Evolutionary conservation across 1,140 invertebrate species (phyloP).

Genomic region (Philopotamus ludificatus): DNA sequence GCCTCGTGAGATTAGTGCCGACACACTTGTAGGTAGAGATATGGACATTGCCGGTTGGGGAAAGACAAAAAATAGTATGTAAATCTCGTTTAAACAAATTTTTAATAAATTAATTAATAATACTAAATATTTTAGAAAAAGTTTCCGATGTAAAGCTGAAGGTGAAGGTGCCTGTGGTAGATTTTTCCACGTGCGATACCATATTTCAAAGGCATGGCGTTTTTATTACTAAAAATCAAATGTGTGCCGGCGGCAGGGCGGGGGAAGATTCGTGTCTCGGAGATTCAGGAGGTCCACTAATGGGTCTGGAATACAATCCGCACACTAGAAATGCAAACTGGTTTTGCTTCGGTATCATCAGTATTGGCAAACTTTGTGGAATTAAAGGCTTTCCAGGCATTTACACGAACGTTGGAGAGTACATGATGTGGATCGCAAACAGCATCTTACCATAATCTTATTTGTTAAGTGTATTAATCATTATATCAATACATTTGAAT

Average conservation of each 20-base stretch:
- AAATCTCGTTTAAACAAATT: background rate
- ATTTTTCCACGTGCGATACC: background rate
- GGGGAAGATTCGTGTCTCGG: conserved; percentile 58
- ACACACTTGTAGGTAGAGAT: background rate
- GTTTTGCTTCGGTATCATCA: conserved; percentile 58
- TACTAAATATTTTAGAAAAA: background rate
- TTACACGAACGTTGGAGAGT: conserved; percentile 67
- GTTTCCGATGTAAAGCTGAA: background rate
- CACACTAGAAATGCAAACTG: background rate
- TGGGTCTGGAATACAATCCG: conserved; percentile 46
- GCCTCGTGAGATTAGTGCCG: background rate
- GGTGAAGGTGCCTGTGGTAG: background rate
- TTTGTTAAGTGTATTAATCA: too few species aligned
- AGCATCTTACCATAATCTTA: too few species aligned
- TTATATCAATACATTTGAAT: too few species aligned
- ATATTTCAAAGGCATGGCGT: background rate
- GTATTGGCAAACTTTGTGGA: conserved; percentile 61
- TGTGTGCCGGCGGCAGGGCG: conserved; percentile 54
- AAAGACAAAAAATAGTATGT: conserved; percentile 8
- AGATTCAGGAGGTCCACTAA: conserved; percentile 64
- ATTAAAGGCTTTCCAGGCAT: conserved; percentile 65
- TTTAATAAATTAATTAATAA: background rate
- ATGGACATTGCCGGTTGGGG: background rate
- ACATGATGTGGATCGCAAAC: too few species aligned
- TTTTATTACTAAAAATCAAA: conserved; percentile 42